These are phyloP conservation scores for Pandemis cinnamomeana DNA, from an alignment of 2,888 invertebrate genomes.

Conservation along the genomic window DNA sequence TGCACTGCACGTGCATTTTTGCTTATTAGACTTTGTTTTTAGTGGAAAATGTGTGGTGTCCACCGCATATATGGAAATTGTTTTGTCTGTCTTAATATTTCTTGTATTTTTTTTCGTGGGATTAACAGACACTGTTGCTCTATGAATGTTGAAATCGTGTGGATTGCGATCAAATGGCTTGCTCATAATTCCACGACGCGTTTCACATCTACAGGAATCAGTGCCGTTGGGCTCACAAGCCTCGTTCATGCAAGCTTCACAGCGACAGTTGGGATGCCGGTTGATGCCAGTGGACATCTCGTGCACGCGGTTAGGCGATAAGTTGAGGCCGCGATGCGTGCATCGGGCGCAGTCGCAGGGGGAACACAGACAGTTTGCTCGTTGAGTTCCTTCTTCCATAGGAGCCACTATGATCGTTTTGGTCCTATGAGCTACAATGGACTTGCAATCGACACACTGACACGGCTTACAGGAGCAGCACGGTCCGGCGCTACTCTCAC, in stretches of 20 bases:
- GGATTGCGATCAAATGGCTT: conserved; percentile 58
- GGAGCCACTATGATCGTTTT: conserved; percentile 53
- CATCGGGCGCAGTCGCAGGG: conserved; percentile 67
- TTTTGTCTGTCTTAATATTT: not conserved
- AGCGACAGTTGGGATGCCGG: conserved; percentile 55
- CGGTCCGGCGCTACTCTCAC: conserved; percentile 43
- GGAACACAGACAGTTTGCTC: conserved; percentile 56
- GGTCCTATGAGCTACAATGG: conserved; percentile 37
- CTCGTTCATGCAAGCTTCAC: conserved; percentile 58
- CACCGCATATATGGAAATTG: not conserved
- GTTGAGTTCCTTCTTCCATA: conserved; percentile 49
- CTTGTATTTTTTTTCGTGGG: not conserved
- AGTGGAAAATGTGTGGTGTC: not conserved
- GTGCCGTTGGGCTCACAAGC: conserved; percentile 54
- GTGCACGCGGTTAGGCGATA: conserved; percentile 50
- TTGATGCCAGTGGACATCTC: conserved; percentile 59
- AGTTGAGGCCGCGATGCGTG: conserved; percentile 42
- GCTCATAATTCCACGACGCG: conserved; percentile 52
- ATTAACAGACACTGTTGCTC: conserved; percentile 45
- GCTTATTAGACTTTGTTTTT: conserved; percentile 12
- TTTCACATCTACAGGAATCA: conserved; percentile 58
- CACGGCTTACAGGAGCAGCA: conserved; percentile 62
- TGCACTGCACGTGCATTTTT: conserved; percentile 47
- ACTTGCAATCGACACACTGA: conserved; percentile 56
- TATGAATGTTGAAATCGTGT: conserved; percentile 61